Evolutionary conservation across 1,140 invertebrate genomes (phyloP), one percentile per base, ranked within the genome.

Genomic region (Apis florea): DNA sequence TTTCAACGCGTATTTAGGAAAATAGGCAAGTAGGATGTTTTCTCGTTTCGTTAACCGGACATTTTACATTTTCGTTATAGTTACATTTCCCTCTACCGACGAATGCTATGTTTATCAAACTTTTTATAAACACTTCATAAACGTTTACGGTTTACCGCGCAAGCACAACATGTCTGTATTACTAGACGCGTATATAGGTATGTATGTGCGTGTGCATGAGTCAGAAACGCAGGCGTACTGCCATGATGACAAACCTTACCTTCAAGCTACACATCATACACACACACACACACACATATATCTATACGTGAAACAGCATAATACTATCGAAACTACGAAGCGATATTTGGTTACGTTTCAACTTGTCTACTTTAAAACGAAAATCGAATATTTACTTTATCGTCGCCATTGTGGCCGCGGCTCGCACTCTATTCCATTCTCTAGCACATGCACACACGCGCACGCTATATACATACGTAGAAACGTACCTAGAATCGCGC

Each of bases 141-240:
- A 75, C 68, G 72, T 67, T 81, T 21, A 67, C 72, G 54, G 79
- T 75, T 75, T 81, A 53, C 79, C 63, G 79, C 79, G 79, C 72
- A 81, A 19, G 8, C 26, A 72, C 58, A 47, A 64, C 24, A 31
- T 69, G 67, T n/a, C 6, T 19, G 26, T n/a, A 15, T 26, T 19
- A 13, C 4, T 24, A 21, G 13, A 15, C 31, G 31, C 15, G 31
- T 17, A 67, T 24, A 13, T 51, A 13, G 10, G 64, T 47, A 21
- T 6, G 21, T 51, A 40, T 8, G 47, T 63, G 79, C 59, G 31
- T 63, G 79, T 66, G 31, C 21, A 47, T 64, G 5, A n/a, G 59
- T 40, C 6, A 40, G 40, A 19, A 59, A 71, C 83, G 73, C 84
- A 85, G 71, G 84, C 83, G 84, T 76, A 47, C 31, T 59, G 24